Conservation (phyloP, 2,797 vertebrate species). For the Sebastes elongatus region DNA sequence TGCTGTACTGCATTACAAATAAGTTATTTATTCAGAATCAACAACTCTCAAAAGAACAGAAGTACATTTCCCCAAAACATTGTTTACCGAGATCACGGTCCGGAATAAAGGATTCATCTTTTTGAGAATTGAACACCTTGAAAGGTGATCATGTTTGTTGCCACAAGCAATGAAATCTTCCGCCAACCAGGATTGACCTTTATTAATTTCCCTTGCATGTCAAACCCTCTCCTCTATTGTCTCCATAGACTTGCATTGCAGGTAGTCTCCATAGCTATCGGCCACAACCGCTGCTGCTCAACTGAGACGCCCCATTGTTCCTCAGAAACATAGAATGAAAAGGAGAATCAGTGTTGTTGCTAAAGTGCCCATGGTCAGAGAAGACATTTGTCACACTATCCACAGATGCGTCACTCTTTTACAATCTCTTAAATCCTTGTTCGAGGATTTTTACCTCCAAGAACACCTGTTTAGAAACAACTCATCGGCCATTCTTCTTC, state of each 20-base stretch:
- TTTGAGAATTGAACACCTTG: slow-evolving; percentile 44
- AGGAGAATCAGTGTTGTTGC: slow-evolving; percentile 27
- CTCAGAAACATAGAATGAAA: slow-evolving; percentile 48
- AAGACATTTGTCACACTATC: slow-evolving; percentile 70
- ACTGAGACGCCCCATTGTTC: slow-evolving; percentile 64
- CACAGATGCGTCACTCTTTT: slow-evolving; percentile 48
- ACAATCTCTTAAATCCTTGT: background rate
- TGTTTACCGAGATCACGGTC: background rate
- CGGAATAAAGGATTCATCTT: slow-evolving; percentile 19
- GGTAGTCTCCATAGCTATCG: slow-evolving; percentile 53
- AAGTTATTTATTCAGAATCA: background rate
- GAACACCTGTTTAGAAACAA: slow-evolving; percentile 24
- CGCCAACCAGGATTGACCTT: slow-evolving; percentile 48
- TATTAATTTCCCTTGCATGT: slow-evolving; percentile 54
- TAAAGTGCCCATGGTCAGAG: slow-evolving; percentile 63
- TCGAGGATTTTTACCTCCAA: background rate
- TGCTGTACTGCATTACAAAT: background rate
- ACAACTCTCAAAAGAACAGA: background rate
- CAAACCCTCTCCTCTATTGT: slow-evolving; percentile 59
- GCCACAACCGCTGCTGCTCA: slow-evolving; percentile 48
- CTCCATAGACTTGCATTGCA: slow-evolving; percentile 31
- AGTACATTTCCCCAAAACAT: background rate
- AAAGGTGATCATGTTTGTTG: slow-evolving; percentile 58
- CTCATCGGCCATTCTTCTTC: background rate
- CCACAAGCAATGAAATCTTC: slow-evolving; percentile 53